Percentiles rank a stretch among this genome's conserved stretches.
These are phyloP conservation scores for Thoracochromis brauschi DNA, from an alignment of 2,113 vertebrate species.

Conservation along the genomic window DNA sequence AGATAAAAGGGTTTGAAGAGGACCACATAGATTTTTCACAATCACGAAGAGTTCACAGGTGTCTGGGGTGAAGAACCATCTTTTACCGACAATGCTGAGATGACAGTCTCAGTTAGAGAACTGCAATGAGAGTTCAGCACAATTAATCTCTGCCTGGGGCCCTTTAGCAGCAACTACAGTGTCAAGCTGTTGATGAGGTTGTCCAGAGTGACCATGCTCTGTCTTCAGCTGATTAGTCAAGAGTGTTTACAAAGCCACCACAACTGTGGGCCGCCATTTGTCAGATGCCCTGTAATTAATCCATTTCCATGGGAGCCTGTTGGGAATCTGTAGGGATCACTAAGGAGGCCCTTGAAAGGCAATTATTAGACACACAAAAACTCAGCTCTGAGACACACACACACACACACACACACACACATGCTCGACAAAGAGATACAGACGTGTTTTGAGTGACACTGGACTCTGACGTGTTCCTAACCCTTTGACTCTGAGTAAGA, in stretches of 20 bases:
- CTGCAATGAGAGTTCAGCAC: background rate
- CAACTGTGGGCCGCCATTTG: constrained; percentile 41
- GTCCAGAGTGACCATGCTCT: constrained; percentile 46
- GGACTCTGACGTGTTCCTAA: constrained; percentile 7
- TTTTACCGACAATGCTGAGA: constrained; percentile 6
- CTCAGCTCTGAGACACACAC: background rate
- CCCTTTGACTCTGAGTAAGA: constrained; percentile 26
- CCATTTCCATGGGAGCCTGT: constrained; percentile 44
- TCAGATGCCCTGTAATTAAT: constrained; percentile 58
- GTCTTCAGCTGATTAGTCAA: constrained; percentile 59
- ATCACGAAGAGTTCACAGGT: background rate
- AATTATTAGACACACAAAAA: constrained; percentile 42
- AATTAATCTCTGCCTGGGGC: constrained; percentile 51
- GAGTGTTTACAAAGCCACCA: constrained; percentile 48
- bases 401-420: background rate
- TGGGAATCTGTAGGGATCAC: constrained; percentile 30
- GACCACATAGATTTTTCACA: constrained; percentile 14
- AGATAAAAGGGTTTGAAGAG: constrained; percentile 13
- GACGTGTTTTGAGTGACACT: background rate
- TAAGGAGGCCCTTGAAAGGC: constrained; percentile 31
- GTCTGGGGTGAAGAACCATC: constrained; percentile 3
- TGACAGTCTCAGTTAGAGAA: constrained; percentile 20
- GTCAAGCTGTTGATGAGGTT: constrained; percentile 45
- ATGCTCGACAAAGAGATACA: background rate
- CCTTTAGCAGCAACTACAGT: constrained; percentile 33